Evolutionary conservation across 2,113 vertebrate genomes (phyloP), one percentile per base, ranked within the genome.

Genomic region (Pituophis catenifer): DNA sequence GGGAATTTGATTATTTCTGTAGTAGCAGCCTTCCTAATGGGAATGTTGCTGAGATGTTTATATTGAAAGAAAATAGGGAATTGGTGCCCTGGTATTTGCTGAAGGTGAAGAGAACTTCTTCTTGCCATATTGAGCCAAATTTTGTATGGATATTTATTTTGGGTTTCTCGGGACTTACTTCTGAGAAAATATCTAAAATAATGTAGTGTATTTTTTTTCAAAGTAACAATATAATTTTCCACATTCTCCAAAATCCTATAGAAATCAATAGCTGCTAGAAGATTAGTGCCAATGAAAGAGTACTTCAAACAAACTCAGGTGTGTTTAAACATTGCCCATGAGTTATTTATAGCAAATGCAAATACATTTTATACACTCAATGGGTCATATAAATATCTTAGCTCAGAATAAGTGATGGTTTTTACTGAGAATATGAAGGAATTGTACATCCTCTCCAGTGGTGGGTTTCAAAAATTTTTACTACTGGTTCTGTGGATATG

Each of bases 401-500:
- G 3, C 13, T 93, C 23, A 55, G 38, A 81, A 81, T 2, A 92
- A 91, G 29, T 53, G 52, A 11, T 91, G 5, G 2, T 94, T 94
- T 93, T 92, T n/a, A 52, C 92, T 38, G 26, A 62, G n/a, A 52
- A 89, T 93, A 44, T 59, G 89, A 94, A 90, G 0, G 29, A 90
- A 81, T 50, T 57, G 29, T 2, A 7, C 19, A 3, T 19, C 21
- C 21, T 44, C 6, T 8, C 50, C 44, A 48, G 3, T 48, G 44
- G 44, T 48, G 44, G 44, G 44, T 48, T 48, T 48, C 44, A 48
- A 48, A 48, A 4, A 4, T 4, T 48, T 48, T 48, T 48, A 48
- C 44, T 48, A 48, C 44, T 48, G 44, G 44, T 48, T 48, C 44
- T 48, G 44, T 48, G 44, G 44, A 5, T 48, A 5, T 48, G 44